Conservation (phyloP, 2,888 invertebrate species). For the Spodoptera picta region DNA sequence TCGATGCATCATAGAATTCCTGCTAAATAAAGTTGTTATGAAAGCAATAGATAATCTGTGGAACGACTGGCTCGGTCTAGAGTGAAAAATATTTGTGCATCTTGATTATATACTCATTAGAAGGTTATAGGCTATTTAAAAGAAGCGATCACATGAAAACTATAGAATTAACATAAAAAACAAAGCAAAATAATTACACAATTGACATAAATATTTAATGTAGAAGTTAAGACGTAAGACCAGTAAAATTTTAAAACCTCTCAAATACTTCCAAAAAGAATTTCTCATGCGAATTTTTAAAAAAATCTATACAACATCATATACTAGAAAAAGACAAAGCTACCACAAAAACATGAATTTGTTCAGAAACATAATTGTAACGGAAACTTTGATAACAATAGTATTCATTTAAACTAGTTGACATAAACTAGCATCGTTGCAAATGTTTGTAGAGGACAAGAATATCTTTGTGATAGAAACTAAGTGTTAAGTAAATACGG, state of each 20-base stretch:
- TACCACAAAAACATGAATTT: slow-evolving; percentile 17
- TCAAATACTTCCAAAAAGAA: slow-evolving; percentile 1
- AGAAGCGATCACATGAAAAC: too few relatives aligned
- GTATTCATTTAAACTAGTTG: slow-evolving; percentile 37
- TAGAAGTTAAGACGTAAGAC: background rate
- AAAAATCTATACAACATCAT: slow-evolving; percentile 10
- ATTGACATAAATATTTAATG: background rate
- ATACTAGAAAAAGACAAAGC: slow-evolving; percentile 28
- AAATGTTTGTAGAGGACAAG: slow-evolving; percentile 36
- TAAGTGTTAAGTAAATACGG: slow-evolving; percentile 28
- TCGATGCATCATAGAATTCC: background rate
- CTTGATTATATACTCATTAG: too few relatives aligned
- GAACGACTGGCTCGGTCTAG: too few relatives aligned
- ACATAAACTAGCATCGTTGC: slow-evolving; percentile 28
- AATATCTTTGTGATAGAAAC: slow-evolving; percentile 19
- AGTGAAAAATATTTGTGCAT: too few relatives aligned
- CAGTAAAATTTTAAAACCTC: background rate
- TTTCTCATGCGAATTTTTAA: background rate
- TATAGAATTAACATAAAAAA: background rate
- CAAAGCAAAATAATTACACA: background rate
- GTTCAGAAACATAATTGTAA: slow-evolving; percentile 31
- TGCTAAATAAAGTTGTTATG: too few relatives aligned
- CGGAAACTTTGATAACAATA: slow-evolving; percentile 53
- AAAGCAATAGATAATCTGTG: too few relatives aligned
- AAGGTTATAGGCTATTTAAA: too few relatives aligned